These are phyloP conservation scores for Capitella teleta DNA, from an alignment of 1,140 invertebrate species.

Conservation along the genomic window DNA sequence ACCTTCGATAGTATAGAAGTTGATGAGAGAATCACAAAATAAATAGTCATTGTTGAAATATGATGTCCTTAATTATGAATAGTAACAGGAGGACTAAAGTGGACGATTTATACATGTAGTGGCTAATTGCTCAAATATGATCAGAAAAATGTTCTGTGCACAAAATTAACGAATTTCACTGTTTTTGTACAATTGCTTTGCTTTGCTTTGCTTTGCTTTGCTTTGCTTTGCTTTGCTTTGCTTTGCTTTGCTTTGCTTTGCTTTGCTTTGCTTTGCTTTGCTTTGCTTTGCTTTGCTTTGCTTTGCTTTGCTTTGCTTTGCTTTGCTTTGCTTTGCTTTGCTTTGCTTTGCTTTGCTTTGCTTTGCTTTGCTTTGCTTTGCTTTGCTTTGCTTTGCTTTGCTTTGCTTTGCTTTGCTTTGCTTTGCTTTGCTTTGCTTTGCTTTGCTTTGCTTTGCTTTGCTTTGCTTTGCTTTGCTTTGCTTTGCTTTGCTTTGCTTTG, in stretches of 20 bases:
- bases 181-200: not conserved
- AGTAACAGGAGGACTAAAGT: no score
- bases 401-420: not conserved
- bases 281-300: not conserved
- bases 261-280: not conserved
- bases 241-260: constrained; percentile 1
- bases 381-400: not conserved
- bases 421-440: not conserved
- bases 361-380: not conserved
- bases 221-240: constrained; percentile 1
- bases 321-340: not conserved
- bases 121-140: no score
- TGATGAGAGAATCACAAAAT: no score
- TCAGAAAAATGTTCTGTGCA: no score
- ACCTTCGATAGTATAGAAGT: no score
- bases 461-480: not conserved
- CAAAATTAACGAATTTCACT: no score
- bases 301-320: not conserved
- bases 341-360: not conserved
- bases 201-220: constrained; percentile 1
- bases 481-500: not conserved
- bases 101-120: no score
- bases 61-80: no score
- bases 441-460: not conserved
- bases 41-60: no score